A percentile compares a stretch with the other conserved stretches of the same genome.
These are phyloP conservation scores for Acrossocheilus fasciatus DNA, from an alignment of 2,797 vertebrate genomes.

Conservation along the genomic window DNA sequence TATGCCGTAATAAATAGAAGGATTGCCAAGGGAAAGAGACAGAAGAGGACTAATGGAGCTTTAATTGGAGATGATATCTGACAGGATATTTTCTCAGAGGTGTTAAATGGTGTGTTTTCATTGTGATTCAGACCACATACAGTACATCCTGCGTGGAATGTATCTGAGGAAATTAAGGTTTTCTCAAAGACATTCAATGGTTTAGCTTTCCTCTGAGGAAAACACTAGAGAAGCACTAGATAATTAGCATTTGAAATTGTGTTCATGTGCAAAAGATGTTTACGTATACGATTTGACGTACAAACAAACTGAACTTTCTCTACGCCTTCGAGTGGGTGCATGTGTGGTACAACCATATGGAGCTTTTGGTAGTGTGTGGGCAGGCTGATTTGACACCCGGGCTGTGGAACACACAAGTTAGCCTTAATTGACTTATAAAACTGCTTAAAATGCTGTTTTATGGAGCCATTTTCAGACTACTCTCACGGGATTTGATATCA, in stretches of 20 bases:
- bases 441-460: constrained; percentile 77
- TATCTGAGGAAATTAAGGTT: constrained; percentile 74
- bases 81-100: constrained; percentile 67
- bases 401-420: constrained; percentile 66
- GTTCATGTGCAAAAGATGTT: constrained; percentile 48
- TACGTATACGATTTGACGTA: constrained; percentile 38
- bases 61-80: constrained; percentile 71
- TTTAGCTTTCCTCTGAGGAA: constrained; percentile 48
- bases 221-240: constrained; percentile 21
- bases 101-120: constrained; percentile 65
- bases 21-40: constrained; percentile 54
- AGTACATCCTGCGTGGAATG: constrained; percentile 65
- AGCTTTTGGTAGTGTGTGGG: constrained; percentile 66
- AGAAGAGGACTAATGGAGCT: constrained; percentile 66
- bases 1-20: constrained; percentile 48
- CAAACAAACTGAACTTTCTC: neutral
- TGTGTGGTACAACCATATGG: constrained; percentile 78
- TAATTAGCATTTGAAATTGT: constrained; percentile 48
- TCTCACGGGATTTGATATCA: constrained; percentile 74
- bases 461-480: constrained; percentile 75
- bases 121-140: constrained; percentile 70
- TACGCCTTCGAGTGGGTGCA: constrained; percentile 64
- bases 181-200: constrained; percentile 65
- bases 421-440: constrained; percentile 83
- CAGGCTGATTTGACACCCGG: constrained; percentile 73